Percentiles rank a stretch among this genome's conserved stretches.
These are phyloP conservation scores for Pantala flavescens DNA, from an alignment of 1,140 invertebrate species.

Conservation along the genomic window DNA sequence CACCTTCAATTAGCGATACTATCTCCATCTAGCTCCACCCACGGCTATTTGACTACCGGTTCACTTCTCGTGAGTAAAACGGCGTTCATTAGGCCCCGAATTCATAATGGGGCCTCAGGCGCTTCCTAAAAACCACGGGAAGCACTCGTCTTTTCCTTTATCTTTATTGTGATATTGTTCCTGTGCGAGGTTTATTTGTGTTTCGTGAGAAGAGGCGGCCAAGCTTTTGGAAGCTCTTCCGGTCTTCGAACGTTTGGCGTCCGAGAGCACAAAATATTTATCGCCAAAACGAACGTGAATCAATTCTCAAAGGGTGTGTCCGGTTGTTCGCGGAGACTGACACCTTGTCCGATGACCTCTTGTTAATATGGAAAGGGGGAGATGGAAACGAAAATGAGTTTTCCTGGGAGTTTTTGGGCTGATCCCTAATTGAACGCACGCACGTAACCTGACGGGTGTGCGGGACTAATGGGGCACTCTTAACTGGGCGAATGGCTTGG, in stretches of 20 bases:
- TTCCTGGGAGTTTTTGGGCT: background rate
- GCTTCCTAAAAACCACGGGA: background rate
- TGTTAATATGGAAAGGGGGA: background rate
- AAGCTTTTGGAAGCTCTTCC: no score
- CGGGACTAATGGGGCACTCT: background rate
- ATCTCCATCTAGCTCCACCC: background rate
- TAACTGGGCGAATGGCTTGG: no score
- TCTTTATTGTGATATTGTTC: background rate
- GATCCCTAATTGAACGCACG: conserved; percentile 4
- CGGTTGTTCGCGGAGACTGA: background rate
- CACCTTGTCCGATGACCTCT: background rate
- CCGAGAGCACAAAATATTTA: no score
- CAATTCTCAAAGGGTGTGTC: background rate
- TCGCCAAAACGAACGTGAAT: no score
- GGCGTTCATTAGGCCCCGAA: background rate
- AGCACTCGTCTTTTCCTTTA: background rate
- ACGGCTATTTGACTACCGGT: background rate
- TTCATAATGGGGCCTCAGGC: background rate
- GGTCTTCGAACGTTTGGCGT: no score
- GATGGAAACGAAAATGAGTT: background rate
- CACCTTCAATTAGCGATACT: background rate
- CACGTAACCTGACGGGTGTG: background rate
- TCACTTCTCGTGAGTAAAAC: background rate
- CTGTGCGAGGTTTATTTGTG: no score
- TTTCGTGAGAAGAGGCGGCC: no score